A percentile compares a stretch with the other conserved stretches of the same genome.
Conservation (phyloP, 1,140 invertebrate genomes). For the Aphelenchoides fujianensis region DNA sequence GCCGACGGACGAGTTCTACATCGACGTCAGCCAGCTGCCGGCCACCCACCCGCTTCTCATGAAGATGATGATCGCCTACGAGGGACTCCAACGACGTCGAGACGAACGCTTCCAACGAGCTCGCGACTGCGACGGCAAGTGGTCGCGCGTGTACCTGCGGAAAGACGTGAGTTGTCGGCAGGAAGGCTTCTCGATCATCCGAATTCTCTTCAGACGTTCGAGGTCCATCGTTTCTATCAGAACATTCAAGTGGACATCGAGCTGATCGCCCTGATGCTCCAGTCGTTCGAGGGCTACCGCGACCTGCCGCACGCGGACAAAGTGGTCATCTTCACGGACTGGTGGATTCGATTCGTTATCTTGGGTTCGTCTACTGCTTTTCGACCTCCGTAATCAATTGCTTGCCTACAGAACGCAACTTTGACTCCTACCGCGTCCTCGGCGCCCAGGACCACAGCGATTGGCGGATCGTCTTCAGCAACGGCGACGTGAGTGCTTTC, state of each 20-base stretch:
- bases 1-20: constrained; percentile 20
- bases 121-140: constrained; percentile 20
- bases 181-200: background rate
- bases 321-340: constrained; percentile 7
- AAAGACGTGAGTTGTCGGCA: constrained; percentile 11
- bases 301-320: constrained; percentile 22
- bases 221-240: constrained; percentile 12
- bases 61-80: constrained; percentile 40
- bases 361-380: too few relatives aligned
- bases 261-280: constrained; percentile 4
- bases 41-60: constrained; percentile 26
- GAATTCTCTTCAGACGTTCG: constrained; percentile 17
- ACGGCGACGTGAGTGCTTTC: constrained; percentile 10
- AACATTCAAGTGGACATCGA: constrained; percentile 14
- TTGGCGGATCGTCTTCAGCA: constrained; percentile 11
- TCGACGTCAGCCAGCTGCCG: constrained; percentile 26
- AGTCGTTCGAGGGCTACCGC: constrained; percentile 13
- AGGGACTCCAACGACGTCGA: constrained; percentile 29
- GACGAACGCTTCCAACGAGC: constrained; percentile 32
- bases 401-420: constrained; percentile 19
- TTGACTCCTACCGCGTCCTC: constrained; percentile 16
- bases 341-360: constrained; percentile 19
- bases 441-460: background rate
- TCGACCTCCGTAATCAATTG: too few relatives aligned
- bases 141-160: background rate